Conservation (phyloP, 2,113 vertebrate genomes). For the Macaca mulatta region DNA sequence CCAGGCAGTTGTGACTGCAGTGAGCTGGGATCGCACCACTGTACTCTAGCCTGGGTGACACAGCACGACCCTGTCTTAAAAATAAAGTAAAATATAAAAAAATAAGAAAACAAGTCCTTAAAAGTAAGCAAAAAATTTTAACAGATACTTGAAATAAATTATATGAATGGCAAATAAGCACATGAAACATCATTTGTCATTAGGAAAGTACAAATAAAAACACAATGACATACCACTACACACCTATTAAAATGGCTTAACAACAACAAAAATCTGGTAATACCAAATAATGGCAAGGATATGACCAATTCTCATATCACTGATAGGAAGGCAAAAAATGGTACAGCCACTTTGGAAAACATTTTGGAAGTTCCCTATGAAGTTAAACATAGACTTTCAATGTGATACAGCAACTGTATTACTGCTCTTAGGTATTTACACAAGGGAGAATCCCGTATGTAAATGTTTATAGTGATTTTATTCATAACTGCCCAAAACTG, state of each 20-base stretch:
- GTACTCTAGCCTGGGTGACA: too few relatives aligned
- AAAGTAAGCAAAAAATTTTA: background rate
- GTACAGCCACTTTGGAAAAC: background rate
- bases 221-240: background rate
- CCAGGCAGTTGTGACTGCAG: too few relatives aligned
- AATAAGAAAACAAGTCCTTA: background rate
- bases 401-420: background rate
- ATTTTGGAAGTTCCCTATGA: background rate
- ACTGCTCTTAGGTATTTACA: background rate
- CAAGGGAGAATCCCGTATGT: background rate
- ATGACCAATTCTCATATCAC: background rate
- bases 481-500: background rate
- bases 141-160: background rate
- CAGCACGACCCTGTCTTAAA: too few relatives aligned
- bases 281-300: background rate
- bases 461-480: background rate
- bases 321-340: background rate
- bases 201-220: background rate
- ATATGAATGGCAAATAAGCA: background rate
- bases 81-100: background rate
- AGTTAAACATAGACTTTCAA: background rate
- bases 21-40: too few relatives aligned
- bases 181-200: background rate
- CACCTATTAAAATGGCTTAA: background rate
- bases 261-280: background rate